Base-by-base conservation (phyloP, 2,888 invertebrate species). In the Ectemnius cavifrons region DNA sequence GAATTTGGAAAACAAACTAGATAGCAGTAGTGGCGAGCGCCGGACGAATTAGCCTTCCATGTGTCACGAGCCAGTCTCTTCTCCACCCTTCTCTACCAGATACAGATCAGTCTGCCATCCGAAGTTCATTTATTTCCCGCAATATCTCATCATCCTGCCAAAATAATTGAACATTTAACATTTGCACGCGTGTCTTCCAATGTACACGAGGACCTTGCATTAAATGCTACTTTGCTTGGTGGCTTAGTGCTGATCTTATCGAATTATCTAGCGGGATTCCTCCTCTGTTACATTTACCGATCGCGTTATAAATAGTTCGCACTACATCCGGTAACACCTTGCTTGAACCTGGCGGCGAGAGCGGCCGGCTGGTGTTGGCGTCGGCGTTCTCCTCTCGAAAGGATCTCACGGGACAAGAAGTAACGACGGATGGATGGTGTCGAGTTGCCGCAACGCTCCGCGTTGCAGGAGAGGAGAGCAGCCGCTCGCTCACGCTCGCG, bases 401-500 rank as follows among this genome's bases (percentile, higher is more conserved):
- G 28, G 20, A 1, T 11, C 13, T 66, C 70, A 37, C 28, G 28
- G 28, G 28, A 8, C 28, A 37, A 37, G 28, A 37, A 37, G 28
- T 37, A 37, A 37, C 28, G 57, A 62, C 67, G 63, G 45, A 69
- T 63, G 58, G 14, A 4, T 49, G n/a, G 16, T 49, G 49, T 14
- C 14, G 49, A 14, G 49, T 16, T 49, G 49, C 49, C 4, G 49
- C 49, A 49, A 16, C 14, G 49, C 16, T 14, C 49, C 6, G 49
- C 49, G 16, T 16, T 4, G 49, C 62, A 18, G 52, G 46, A 23
- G 66, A 46, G 67, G 73, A 63, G 67, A 71, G 73, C 62, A 58
- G 72, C 73, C 49, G 28, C 23, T 46, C 63, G 78, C 84, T 83
- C 75, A 81, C 78, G 75, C 76, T 85, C 84, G 47, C 56, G 63